Base-by-base conservation (phyloP, 1,140 invertebrate species). In the Diachasmimorpha longicaudata region DNA sequence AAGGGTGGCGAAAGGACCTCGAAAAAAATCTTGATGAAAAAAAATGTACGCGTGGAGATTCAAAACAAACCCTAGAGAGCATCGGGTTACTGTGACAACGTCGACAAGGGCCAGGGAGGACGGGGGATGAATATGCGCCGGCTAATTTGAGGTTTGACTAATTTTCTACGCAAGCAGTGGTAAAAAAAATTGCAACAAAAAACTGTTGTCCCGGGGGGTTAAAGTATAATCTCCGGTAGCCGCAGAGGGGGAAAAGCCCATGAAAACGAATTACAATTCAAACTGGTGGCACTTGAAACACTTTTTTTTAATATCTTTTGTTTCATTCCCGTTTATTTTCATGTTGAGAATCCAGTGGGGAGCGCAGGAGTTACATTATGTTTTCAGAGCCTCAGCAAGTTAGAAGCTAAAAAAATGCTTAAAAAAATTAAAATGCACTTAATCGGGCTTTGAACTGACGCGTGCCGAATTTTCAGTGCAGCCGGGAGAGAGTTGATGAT, bases 71-170 rank as follows among this genome's bases (percentile, higher is more conserved):
- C 76, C 66, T 58, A 66, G 67, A 73, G 66, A 76, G 21, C 71
- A 80, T 85, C 78, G 79, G 76, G 77, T 82, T 83, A 79, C 79
- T 79, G 72, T 79, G 79, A 74, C 42, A 78, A 68, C 52, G n/a
- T 21, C 13, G 36, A 67, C 23, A 52, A 58, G 16, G 31, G 69
- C 63, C 39, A 69, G 66, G 48, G n/a, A n/a, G n/a, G n/a, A n/a
- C n/a, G n/a, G n/a, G 70, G 70, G 70, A 5, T 52, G 55, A 46
- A 42, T 74, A 58, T 73, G 77, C 70, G 55, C 79, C 70, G 77
- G 72, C 79, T 85, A 83, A 86, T 87, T 87, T 82, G 81, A 83
- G 82, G 85, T 85, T 82, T 74, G 81, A 77, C 80, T 85, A 83
- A 85, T 85, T 86, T 84, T 75, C 74, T 79, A 82, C 79, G 83